phyloP scores from a whole-genome alignment of 2,888 invertebrate species.

The Melanotus villosus region DNA sequence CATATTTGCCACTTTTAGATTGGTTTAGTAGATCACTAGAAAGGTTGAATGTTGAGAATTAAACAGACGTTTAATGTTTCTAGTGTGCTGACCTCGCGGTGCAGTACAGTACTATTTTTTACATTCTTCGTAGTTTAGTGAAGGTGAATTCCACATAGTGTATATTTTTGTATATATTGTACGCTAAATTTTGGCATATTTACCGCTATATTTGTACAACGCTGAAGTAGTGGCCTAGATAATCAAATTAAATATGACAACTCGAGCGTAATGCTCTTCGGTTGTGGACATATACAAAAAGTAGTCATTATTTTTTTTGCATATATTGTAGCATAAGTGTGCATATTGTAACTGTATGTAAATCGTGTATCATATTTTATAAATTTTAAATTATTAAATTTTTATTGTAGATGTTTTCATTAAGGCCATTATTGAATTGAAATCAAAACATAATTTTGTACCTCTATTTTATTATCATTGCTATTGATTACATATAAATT shows the following conservation, averaged over 20 bases:
- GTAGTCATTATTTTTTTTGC: constrained; percentile 67
- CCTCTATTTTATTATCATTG: constrained; percentile 55
- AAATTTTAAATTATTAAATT: constrained; percentile 68
- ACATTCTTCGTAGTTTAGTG: constrained; percentile 54
- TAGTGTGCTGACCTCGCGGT: constrained; percentile 60
- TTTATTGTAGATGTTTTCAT: constrained; percentile 56
- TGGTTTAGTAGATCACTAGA: constrained; percentile 52
- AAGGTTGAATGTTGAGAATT: constrained; percentile 47
- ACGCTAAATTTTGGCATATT: constrained; percentile 61
- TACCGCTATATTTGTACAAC: constrained; percentile 68
- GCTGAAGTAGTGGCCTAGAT: constrained; percentile 67
- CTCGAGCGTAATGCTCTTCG: constrained; percentile 51
- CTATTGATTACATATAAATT: constrained; percentile 40
- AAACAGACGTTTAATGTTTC: constrained; percentile 51
- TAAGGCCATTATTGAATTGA: constrained; percentile 57
- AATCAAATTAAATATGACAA: constrained; percentile 61
- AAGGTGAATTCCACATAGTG: constrained; percentile 65
- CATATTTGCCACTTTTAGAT: constrained; percentile 55
- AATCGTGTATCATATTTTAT: constrained; percentile 67
- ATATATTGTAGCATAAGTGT: constrained; percentile 62
- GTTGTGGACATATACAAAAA: constrained; percentile 62
- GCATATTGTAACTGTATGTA: constrained; percentile 60
- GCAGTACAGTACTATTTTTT: constrained; percentile 63
- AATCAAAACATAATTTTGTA: constrained; percentile 59
- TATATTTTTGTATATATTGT: constrained; percentile 68